Base-by-base conservation (phyloP, 2,888 invertebrate genomes). In the Theretra japonica region DNA sequence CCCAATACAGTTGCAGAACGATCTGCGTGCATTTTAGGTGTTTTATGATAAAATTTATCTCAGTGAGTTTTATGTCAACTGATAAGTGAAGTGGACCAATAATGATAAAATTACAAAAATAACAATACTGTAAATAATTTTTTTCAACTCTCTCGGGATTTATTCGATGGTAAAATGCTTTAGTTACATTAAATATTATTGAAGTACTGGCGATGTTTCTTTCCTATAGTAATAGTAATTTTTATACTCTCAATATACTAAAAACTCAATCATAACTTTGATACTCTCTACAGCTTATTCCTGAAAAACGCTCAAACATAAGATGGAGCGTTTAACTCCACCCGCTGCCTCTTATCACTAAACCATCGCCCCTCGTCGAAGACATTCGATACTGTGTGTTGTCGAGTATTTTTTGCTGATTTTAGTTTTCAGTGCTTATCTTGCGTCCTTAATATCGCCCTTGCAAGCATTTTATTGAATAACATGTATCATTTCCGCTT, bases 361-460 rank as follows among this genome's bases (percentile, higher is more conserved):
- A 48, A 17, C 6, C 23, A n/a, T 5, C 53, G 41, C 1, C 53
- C 11, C 3, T 2, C 19, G 15, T 23, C 23, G 6, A 65, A 65
- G 65, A 48, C 48, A 65, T 65, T 65, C 23, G 65, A 65, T 65
- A 65, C 23, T 23, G 7, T 15, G 48, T 23, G 71, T 53, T 53
- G 41, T 41, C 2, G 73, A 69, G 70, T 73, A 53, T 70, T 72
- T 75, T 75, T 74, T 74, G 74, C 75, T 75, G 73, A 74, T 68
- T 59, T 69, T 65, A 70, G 57, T 41, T 58, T 69, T 70, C 41
- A 59, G 68, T 17, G 65, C 65, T 65, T 65, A 65, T 65, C 65
- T 65, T 17, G 48, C 53, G 58, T 57, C 57, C 65, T 65, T 59
- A 65, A 21, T 62, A 21, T 41, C 15, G n/a, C 7, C 21, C 23